Evolutionary conservation across 1,140 invertebrate genomes (phyloP).

Genomic region (Pogonognathellus flavescens): DNA sequence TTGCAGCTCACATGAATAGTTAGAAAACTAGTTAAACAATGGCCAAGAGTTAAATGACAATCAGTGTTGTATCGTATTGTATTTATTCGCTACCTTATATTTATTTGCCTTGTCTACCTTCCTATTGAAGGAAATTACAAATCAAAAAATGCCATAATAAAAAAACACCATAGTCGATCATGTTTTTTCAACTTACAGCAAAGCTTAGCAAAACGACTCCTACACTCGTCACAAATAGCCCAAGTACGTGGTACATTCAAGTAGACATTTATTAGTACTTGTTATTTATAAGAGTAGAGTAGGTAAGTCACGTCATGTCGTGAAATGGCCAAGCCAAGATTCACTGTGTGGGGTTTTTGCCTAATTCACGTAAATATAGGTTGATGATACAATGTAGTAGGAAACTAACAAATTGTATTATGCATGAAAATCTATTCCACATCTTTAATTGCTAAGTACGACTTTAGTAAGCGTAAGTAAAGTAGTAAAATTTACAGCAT

Average conservation of each 20-base stretch:
- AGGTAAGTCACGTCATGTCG: slow-evolving; percentile 15
- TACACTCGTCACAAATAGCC: background rate
- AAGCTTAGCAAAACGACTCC: background rate
- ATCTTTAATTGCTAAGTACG: no score
- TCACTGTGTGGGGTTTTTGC: slow-evolving; percentile 35
- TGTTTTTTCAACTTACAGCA: background rate
- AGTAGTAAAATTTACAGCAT: no score
- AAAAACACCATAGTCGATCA: background rate
- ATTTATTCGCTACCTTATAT: slow-evolving; percentile 4
- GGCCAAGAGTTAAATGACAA: slow-evolving; percentile 31
- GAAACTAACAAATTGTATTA: slow-evolving; percentile 29
- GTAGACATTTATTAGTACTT: background rate
- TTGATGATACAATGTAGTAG: slow-evolving; percentile 23
- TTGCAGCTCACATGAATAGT: slow-evolving; percentile 21
- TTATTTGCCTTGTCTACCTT: slow-evolving; percentile 29
- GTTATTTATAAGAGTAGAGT: background rate
- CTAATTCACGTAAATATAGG: slow-evolving; percentile 39
- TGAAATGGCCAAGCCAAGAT: background rate
- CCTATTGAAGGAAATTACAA: slow-evolving; percentile 22
- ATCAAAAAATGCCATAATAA: background rate
- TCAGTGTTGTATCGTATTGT: slow-evolving; percentile 30
- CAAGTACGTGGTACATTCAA: background rate
- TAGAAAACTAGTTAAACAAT: slow-evolving; percentile 46
- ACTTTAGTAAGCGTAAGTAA: no score
- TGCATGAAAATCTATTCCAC: slow-evolving; percentile 19